phyloP scores from a whole-genome alignment of 2,113 vertebrate species.

The Oryctolagus cuniculus region mOryCun1.1 NC_091453.1:8504001-8504500 shows the following conservation, averaged over 20 bases:
- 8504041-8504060: background rate
- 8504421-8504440: background rate
- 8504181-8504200: background rate
- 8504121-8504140: background rate
- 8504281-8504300: background rate
- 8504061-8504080: background rate
- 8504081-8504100: background rate
- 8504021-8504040: slow-evolving; percentile 29
- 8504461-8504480: slow-evolving; percentile 42
- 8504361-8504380: background rate
- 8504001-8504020: background rate
- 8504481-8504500: background rate
- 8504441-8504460: background rate
- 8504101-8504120: background rate
- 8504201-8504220: background rate
- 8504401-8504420: slow-evolving; percentile 22
- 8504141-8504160: background rate
- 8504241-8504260: background rate
- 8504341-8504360: slow-evolving; percentile 52
- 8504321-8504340: background rate
- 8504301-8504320: background rate
- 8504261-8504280: slow-evolving; percentile 10
- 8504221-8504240: background rate
- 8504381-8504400: slow-evolving; percentile 14
- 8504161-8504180: background rate